A percentile compares a stretch with the other conserved stretches of the same genome.
phyloP scores from a whole-genome alignment of 2,888 invertebrate species.

The Caenorhabditis virilis region DNA sequence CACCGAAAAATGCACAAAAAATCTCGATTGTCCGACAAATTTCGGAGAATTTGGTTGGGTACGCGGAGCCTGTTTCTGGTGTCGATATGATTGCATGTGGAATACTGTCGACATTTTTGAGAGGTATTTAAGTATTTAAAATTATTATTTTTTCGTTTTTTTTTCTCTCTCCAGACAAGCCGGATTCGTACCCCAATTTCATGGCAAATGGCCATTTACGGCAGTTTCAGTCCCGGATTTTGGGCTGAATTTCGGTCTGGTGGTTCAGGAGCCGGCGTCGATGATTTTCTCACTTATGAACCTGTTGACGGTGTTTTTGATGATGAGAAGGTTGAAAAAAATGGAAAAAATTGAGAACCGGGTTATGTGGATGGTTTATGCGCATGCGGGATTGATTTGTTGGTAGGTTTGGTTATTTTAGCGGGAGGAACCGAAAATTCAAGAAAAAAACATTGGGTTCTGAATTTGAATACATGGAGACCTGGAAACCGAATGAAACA shows the following conservation, averaged over 20 bases:
- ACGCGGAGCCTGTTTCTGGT: slow-evolving; percentile 41
- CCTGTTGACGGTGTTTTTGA: slow-evolving; percentile 35
- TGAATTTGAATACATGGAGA: too few species aligned
- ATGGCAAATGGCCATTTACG: slow-evolving; percentile 64
- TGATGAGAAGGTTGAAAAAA: slow-evolving; percentile 29
- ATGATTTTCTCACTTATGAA: slow-evolving; percentile 57
- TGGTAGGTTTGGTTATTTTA: slow-evolving; percentile 31
- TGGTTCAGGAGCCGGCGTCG: slow-evolving; percentile 61
- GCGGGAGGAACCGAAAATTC: not conserved
- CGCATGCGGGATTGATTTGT: slow-evolving; percentile 42
- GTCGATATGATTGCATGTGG: slow-evolving; percentile 62
- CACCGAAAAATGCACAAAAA: slow-evolving; percentile 5
- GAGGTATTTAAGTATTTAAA: slow-evolving; percentile 1
- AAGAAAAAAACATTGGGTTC: not conserved
- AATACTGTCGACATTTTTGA: slow-evolving; percentile 48
- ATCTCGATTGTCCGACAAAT: slow-evolving; percentile 8
- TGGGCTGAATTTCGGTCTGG: slow-evolving; percentile 12
- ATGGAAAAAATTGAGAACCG: slow-evolving; percentile 17
- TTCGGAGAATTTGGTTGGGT: slow-evolving; percentile 25
- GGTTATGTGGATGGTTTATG: slow-evolving; percentile 49
- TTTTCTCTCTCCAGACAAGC: slow-evolving; percentile 9
- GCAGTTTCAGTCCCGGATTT: slow-evolving; percentile 40
- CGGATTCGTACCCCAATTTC: slow-evolving; percentile 54
- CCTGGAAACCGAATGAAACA: too few species aligned
- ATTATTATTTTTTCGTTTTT: not conserved